Evolutionary conservation across 1,140 invertebrate species (phyloP), one percentile per base, ranked within the genome.

Genomic region (Popillia japonica): DNA sequence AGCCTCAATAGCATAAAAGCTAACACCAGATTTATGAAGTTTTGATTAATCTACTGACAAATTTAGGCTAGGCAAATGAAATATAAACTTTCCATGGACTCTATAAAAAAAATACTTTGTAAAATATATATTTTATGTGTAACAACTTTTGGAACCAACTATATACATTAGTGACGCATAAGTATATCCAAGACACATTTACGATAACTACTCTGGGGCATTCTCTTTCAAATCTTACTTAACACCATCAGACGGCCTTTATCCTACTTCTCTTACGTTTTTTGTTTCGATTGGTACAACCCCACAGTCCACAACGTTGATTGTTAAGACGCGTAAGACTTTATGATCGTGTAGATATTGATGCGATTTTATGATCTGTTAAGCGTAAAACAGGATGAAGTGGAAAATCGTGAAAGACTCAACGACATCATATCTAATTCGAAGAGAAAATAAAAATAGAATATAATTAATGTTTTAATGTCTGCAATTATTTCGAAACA

Each of bases 241-340:
- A 23, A 34, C 20, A 14, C 61, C 61, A 68, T 23, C 61, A 10
- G 61, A 34, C 61, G 61, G 14, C 22, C 61, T 8, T 23, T 34
- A 34, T 68, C 27, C 20, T 68, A 34, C 27, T 68, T 68, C 22
- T 68, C 22, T 23, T 68, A 34, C 61, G 61, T 68, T 68, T 68
- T 34, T 68, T 68, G 61, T 22, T 68, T 23, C 61, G 61, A 68
- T 68, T 68, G 61, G 27, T 68, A 22, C 61, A 22, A 34, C 61
- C 20, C 61, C 20, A 68, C 61, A 68, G 22, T 7, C 61, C 61
- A 34, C 11, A 14, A 23, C 17, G 61, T 8, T 22, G 61, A 68
- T 68, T 23, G 61, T 17, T 20, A 17, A 3, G 48, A 17, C 48
- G 48, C 11, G 48, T 55, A 55, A 55, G 11, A 17, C 14, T n/a